Conservation (phyloP, 2,888 invertebrate species). For the Caradrina kadenii region DNA sequence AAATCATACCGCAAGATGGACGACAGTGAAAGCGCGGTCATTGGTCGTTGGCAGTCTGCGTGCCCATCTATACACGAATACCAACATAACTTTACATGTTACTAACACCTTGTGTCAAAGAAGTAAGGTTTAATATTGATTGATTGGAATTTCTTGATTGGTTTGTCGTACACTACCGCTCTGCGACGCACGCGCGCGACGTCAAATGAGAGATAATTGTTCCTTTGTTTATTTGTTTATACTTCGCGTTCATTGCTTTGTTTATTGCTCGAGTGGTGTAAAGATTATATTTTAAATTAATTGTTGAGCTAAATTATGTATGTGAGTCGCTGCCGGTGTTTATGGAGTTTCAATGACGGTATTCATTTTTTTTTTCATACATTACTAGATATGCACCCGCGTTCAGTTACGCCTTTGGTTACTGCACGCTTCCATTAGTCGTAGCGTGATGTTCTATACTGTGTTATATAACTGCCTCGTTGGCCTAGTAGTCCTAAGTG, state of each 20-base stretch:
- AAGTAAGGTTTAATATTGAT: conserved; percentile 23
- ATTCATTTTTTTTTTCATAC: background rate
- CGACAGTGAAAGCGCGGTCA: conserved; percentile 89
- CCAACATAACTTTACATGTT: conserved; percentile 64
- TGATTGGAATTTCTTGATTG: conserved; percentile 9
- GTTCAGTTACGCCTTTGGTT: no score
- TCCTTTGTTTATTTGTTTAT: conserved; percentile 85
- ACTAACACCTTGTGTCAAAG: background rate
- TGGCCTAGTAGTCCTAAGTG: no score
- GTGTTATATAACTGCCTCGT: no score
- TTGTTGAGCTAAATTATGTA: conserved; percentile 35
- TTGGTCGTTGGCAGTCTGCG: conserved; percentile 86
- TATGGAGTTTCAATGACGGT: conserved; percentile 16
- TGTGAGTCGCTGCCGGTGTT: conserved; percentile 41
- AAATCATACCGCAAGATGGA: conserved; percentile 82
- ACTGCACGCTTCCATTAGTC: no score
- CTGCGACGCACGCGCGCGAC: conserved; percentile 79
- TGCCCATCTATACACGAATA: conserved; percentile 81
- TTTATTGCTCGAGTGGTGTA: conserved; percentile 56
- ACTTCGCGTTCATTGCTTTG: conserved; percentile 59
- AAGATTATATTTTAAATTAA: conserved; percentile 59
- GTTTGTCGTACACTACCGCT: conserved; percentile 67
- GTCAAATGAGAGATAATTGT: conserved; percentile 86
- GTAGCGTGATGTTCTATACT: no score
- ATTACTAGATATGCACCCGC: no score